Conservation (phyloP, 92 coral and sea anemone genomes). For the Phenganax stokvisi region DNA sequence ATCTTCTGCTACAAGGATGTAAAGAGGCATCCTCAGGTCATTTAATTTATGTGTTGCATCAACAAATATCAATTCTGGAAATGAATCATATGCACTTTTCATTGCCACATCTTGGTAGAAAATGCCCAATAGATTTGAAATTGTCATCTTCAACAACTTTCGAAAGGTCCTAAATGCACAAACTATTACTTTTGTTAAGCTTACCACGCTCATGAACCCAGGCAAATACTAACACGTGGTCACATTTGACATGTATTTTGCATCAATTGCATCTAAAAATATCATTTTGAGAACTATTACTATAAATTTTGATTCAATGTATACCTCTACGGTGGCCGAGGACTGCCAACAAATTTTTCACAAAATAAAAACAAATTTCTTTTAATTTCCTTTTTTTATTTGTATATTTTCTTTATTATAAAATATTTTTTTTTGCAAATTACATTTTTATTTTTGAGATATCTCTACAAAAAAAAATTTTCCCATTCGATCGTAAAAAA, state of each 20-base stretch:
- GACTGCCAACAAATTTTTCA: too few species aligned
- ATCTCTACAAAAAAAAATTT: too few species aligned
- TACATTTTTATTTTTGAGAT: too few species aligned
- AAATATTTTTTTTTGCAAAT: too few species aligned
- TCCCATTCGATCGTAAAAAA: too few species aligned
- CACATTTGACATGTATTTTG: not conserved
- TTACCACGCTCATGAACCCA: not conserved
- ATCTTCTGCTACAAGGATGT: not conserved
- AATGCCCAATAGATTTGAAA: not conserved
- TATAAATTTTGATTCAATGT: not conserved
- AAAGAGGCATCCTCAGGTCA: slow-evolving; percentile 1
- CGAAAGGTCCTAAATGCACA: not conserved
- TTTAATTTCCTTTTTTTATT: too few species aligned
- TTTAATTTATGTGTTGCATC: not conserved
- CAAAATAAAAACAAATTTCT: too few species aligned
- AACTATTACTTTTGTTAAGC: not conserved
- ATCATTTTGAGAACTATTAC: not conserved
- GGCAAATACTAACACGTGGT: not conserved
- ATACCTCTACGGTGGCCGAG: not conserved
- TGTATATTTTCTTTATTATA: too few species aligned
- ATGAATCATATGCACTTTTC: not conserved
- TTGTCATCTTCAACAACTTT: not conserved
- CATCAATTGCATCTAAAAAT: not conserved
- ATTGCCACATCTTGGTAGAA: not conserved
- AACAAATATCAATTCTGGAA: not conserved